Evolutionary conservation across 2,113 vertebrate genomes (phyloP).

Genomic region (Euleptes europaea): DNA sequence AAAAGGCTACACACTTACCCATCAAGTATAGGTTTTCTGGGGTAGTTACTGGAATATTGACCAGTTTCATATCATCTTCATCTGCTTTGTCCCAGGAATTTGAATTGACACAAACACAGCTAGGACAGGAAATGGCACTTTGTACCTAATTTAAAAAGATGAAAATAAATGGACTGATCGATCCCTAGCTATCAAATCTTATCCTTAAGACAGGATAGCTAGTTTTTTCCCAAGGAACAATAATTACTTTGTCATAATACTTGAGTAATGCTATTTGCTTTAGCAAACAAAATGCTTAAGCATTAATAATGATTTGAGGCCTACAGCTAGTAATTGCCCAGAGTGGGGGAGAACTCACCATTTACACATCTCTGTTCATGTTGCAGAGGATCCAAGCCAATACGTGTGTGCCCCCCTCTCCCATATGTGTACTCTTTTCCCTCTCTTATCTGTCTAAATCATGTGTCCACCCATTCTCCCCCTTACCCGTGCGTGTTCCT

Average conservation of each 20-base stretch:
- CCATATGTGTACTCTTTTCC: too few species aligned
- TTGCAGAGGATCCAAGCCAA: too few species aligned
- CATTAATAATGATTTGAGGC: background rate
- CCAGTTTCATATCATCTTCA: constrained; percentile 83
- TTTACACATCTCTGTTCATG: too few species aligned
- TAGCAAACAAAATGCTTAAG: background rate
- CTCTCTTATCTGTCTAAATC: too few species aligned
- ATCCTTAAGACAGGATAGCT: background rate
- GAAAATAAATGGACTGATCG: background rate
- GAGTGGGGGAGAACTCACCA: too few species aligned
- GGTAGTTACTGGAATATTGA: constrained; percentile 89
- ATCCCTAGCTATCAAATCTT: background rate
- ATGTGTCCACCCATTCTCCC: too few species aligned
- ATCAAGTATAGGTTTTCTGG: constrained; percentile 96
- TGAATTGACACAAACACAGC: constrained; percentile 88
- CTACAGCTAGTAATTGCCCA: background rate
- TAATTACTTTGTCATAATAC: background rate
- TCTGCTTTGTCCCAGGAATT: constrained; percentile 89
- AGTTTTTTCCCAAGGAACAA: background rate
- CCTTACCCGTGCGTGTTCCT: too few species aligned
- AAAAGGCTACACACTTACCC: constrained; percentile 77
- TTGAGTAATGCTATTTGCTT: background rate
- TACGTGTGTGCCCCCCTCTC: too few species aligned
- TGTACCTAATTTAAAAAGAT: constrained; percentile 76
- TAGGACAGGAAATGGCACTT: constrained; percentile 89